These are phyloP conservation scores for Cromileptes altivelis DNA, from an alignment of 2,113 vertebrate species.

Conservation along the genomic window DNA sequence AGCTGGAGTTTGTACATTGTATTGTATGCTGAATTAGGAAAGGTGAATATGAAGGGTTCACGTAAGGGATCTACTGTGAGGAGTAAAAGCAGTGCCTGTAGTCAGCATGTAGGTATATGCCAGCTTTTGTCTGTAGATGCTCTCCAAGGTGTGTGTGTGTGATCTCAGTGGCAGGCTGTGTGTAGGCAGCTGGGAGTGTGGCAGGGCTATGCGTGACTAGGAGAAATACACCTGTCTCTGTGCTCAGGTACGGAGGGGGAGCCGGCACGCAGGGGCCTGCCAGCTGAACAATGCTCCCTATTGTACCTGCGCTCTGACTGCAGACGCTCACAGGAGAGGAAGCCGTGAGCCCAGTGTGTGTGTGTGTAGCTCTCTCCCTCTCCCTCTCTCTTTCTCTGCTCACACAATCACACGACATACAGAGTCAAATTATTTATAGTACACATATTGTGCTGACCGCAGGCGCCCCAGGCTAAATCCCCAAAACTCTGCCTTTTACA, in stretches of 20 bases:
- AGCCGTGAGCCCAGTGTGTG: slow-evolving; percentile 83
- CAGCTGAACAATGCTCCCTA: slow-evolving; percentile 88
- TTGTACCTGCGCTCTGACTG: slow-evolving; percentile 86
- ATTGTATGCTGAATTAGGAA: not conserved
- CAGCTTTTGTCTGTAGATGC: slow-evolving; percentile 13
- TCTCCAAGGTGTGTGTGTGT: slow-evolving; percentile 36
- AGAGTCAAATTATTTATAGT: slow-evolving; percentile 79
- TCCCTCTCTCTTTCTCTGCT: slow-evolving; percentile 31
- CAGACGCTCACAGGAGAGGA: slow-evolving; percentile 80
- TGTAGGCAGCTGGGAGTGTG: slow-evolving; percentile 79
- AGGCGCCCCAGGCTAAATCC: slow-evolving; percentile 79
- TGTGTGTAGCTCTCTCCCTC: slow-evolving; percentile 28
- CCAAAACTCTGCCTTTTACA: slow-evolving; percentile 83
- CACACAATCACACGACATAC: slow-evolving; percentile 65
- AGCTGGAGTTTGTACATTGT: not conserved
- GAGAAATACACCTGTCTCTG: slow-evolving; percentile 91
- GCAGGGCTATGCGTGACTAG: slow-evolving; percentile 86
- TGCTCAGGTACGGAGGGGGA: slow-evolving; percentile 85
- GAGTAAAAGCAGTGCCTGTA: not conserved
- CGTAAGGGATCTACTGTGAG: not conserved
- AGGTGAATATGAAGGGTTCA: not conserved
- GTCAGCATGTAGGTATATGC: not conserved
- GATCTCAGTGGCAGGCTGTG: slow-evolving; percentile 48
- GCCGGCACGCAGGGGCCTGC: slow-evolving; percentile 89
- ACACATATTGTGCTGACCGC: slow-evolving; percentile 81